phyloP scores from a whole-genome alignment of 2,888 invertebrate genomes.

The Spisula subtruncata region DNA sequence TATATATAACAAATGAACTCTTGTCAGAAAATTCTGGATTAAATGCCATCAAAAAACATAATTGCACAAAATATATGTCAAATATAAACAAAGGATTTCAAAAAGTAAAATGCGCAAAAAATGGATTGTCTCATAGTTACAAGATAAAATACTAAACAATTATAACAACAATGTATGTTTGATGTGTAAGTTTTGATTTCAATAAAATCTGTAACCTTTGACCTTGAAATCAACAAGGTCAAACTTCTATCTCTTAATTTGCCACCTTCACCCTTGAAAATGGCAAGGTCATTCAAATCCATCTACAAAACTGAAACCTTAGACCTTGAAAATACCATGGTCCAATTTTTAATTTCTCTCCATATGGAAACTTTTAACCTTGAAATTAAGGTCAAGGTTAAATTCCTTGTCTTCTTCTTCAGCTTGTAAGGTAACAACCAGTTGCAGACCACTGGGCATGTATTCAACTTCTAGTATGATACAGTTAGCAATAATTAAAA shows the following conservation, averaged over 20 bases:
- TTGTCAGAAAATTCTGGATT: neutral
- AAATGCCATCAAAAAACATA: neutral
- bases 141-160: neutral
- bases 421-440: neutral
- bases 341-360: neutral
- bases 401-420: neutral
- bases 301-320: neutral
- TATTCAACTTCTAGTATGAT: no score
- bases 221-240: neutral
- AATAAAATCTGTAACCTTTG: neutral
- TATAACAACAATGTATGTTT: neutral
- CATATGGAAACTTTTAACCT: neutral
- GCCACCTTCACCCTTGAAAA: neutral
- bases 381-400: neutral
- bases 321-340: neutral
- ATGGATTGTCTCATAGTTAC: slow-evolving; percentile 1
- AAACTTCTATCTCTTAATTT: neutral
- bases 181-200: slow-evolving; percentile 27
- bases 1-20: neutral
- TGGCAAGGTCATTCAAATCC: no score
- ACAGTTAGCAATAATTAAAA: no score
- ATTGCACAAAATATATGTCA: slow-evolving; percentile 19
- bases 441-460: neutral
- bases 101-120: neutral
- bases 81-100: slow-evolving; percentile 14